Percentiles rank a stretch among this genome's conserved stretches.
These are phyloP conservation scores for Brachionus asplanchnoidis DNA, from an alignment of 1,140 invertebrate species.

Conservation along the genomic window DNA sequence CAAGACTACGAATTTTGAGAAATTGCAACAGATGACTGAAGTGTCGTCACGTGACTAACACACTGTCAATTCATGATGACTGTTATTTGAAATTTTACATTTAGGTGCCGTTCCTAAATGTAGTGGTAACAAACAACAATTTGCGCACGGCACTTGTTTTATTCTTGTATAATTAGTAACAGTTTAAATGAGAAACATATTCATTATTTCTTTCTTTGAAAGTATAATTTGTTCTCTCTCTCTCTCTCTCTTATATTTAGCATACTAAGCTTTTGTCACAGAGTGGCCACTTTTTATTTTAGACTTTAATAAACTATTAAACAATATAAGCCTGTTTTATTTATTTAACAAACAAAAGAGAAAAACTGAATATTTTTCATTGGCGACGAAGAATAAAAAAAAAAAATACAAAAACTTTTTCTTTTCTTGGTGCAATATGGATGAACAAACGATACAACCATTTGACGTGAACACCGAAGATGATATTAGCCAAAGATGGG, in stretches of 20 bases:
- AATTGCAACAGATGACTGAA: neutral
- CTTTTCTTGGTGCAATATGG: too few species aligned
- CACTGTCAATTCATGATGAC: neutral
- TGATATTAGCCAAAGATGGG: neutral
- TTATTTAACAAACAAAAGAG: too few species aligned
- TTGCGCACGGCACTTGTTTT: neutral
- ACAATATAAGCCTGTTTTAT: neutral
- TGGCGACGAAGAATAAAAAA: neutral
- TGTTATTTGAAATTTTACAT: neutral
- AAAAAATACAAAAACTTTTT: too few species aligned
- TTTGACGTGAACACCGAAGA: neutral
- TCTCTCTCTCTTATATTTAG: too few species aligned
- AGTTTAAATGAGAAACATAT: neutral
- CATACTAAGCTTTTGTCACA: neutral
- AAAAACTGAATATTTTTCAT: neutral
- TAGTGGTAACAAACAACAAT: neutral
- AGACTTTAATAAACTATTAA: neutral
- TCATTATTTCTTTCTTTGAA: neutral
- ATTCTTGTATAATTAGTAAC: neutral
- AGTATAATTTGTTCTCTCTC: too few species aligned
- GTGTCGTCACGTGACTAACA: constrained; percentile 8
- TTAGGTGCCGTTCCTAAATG: neutral
- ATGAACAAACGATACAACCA: neutral
- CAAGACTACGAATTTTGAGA: too few species aligned
- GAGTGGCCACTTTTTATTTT: neutral